Evolutionary conservation across 30 jellyfish, hydroid and myxozoan species (phyloP), one percentile per base, ranked within the genome.

Genomic region (Morbakka virulenta): DNA sequence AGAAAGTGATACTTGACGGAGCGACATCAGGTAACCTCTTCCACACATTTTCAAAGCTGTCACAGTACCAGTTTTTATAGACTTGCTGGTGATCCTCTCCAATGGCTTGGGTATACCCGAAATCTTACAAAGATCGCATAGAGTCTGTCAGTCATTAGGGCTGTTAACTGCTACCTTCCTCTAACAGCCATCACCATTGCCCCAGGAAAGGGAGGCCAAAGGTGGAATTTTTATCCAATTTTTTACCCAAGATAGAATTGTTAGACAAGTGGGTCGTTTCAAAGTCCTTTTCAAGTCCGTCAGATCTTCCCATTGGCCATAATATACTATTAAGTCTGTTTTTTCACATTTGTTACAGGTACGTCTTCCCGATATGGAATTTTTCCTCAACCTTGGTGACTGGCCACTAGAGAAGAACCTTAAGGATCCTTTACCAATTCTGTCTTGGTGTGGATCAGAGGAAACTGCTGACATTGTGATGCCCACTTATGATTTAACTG

Each of bases 391-490:
- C 63, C 96, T 84, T 35, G 97, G 97, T 13, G 97, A 89, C 64
- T 89, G 97, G 97, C 97, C 97, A 4, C 66, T 89, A 51, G 87
- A 75, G 29, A 73, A 64, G 28, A 71, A 68, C 23, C 50, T 78
- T 48, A 29, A 69, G 2, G 69, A 70, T 31, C 97, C 97, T 17
- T 48, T 89, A 29, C 97, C 97, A 0, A 72, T 89, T 33, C 27
- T 89, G 4, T 89, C 97, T 0, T 89, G 97, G 97, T 89, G 97
- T 69, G 97, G 97, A 2, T 84, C 97, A 34, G 94, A 76, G 22
- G 90, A 77, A 3, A 62, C 97, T 9, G 87, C 82, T 31, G 97
- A 89, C 68, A 47, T 89, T 29, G 83, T 84, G 32, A 69, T 86
- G 97, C 97, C 97, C 1, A 89, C 97, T 3, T 89, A 89, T 53